Percentiles rank a stretch among this genome's conserved stretches.
These are phyloP conservation scores for Anguilla pacifica DNA, from an alignment of 2,797 vertebrate species.

Conservation along the genomic window DNA sequence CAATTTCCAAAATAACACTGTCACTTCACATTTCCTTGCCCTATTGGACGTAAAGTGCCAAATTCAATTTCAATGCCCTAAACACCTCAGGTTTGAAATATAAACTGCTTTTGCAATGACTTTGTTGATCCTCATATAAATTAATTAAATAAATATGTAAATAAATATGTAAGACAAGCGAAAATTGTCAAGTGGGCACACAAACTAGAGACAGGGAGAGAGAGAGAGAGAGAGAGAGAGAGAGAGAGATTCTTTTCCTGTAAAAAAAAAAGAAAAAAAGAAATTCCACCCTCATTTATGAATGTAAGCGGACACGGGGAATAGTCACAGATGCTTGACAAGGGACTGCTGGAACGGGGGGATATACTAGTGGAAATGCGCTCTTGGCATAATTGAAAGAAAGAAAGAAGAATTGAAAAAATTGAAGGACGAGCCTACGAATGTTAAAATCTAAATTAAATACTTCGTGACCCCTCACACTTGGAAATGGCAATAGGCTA, in stretches of 20 bases:
- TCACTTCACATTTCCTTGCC: conserved; percentile 4
- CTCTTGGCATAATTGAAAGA: conserved; percentile 37
- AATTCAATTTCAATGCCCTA: background rate
- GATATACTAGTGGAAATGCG: conserved; percentile 40
- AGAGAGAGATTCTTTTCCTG: conserved; percentile 74
- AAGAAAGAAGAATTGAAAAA: conserved; percentile 16
- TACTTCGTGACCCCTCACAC: background rate
- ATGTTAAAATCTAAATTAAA: background rate
- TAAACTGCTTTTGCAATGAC: too few relatives aligned
- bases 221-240: conserved; percentile 11
- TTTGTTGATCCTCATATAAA: too few relatives aligned
- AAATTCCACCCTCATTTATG: conserved; percentile 76
- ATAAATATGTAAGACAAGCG: too few relatives aligned
- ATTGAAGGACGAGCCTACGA: conserved; percentile 35
- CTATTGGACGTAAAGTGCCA: conserved; percentile 24
- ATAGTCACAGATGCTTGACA: conserved; percentile 70
- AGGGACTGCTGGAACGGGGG: conserved; percentile 50
- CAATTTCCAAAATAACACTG: background rate
- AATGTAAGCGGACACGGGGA: conserved; percentile 58
- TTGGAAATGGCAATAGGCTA: background rate
- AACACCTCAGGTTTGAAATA: too few relatives aligned
- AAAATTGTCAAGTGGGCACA: too few relatives aligned
- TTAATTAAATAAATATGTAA: too few relatives aligned
- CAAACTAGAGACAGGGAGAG: background rate
- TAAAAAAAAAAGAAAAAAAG: conserved; percentile 74